phyloP scores from a whole-genome alignment of 2,888 invertebrate genomes.

The Aethes cnicana region DNA sequence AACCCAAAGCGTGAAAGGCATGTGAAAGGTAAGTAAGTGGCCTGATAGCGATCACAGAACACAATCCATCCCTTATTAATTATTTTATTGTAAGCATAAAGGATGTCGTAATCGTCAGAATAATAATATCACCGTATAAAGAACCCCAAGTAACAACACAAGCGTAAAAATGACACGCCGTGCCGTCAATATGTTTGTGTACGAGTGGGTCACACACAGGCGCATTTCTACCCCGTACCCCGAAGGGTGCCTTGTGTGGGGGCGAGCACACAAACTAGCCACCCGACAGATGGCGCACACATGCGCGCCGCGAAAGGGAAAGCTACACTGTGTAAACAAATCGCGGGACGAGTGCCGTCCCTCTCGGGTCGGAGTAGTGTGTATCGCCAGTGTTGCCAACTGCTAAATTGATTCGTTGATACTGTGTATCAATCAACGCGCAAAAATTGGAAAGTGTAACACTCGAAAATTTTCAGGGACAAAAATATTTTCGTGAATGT shows the following conservation, averaged over 20 bases:
- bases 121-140: slow-evolving; percentile 82
- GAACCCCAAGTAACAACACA: slow-evolving; percentile 81
- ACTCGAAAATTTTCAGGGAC: too few relatives aligned
- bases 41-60: slow-evolving; percentile 78
- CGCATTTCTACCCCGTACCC: slow-evolving; percentile 63
- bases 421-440: too few relatives aligned
- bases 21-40: slow-evolving; percentile 68
- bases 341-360: slow-evolving; percentile 71
- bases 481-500: too few relatives aligned
- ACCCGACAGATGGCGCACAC: slow-evolving; percentile 79
- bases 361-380: slow-evolving; percentile 71
- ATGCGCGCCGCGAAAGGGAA: slow-evolving; percentile 69
- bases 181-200: slow-evolving; percentile 80
- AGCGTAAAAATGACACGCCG: slow-evolving; percentile 81
- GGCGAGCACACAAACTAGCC: slow-evolving; percentile 64
- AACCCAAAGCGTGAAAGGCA: slow-evolving; percentile 66
- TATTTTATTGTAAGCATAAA: slow-evolving; percentile 82
- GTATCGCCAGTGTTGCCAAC: too few relatives aligned
- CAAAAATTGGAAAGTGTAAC: too few relatives aligned
- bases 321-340: slow-evolving; percentile 81
- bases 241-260: slow-evolving; percentile 70
- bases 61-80: slow-evolving; percentile 82
- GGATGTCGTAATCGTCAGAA: slow-evolving; percentile 81
- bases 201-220: slow-evolving; percentile 79
- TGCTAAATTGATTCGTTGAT: too few relatives aligned